Base-by-base conservation (phyloP, 2,888 invertebrate species). In the Deilephila elpenor region DNA sequence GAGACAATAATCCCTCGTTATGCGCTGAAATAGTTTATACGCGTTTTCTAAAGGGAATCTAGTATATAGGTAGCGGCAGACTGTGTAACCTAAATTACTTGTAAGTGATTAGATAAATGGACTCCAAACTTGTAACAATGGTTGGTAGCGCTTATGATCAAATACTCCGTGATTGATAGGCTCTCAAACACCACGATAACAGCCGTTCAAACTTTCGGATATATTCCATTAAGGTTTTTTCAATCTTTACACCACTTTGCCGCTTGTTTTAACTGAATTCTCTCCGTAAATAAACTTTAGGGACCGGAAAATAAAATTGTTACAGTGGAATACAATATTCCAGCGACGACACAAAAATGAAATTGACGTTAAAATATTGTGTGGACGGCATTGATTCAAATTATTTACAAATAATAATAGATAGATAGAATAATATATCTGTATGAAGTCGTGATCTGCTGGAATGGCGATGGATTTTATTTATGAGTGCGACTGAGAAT, bases 41-140 rank as follows among this genome's bases (percentile, higher is more conserved):
- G 11, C 3, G 20, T 37, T 20, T 37, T 19, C 5, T 64, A 29
- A 32, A 61, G 29, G 7, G 60, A 29, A 61, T 32, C 61, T 29
- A 20, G 64, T 64, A 44, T 37, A 44, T 20, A 64, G 73, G 3
- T 72, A 72, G 73, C 73, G 73, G 20, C 34, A 6, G n/a, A 34
- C 5, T 44, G 1, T 5, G 19, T 37, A 64, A 64, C n/a, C n/a
- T 64, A 64, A 64, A 64, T 64, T n/a, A 64, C 78, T 78, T 78
- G 77, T 82, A 84, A 32, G 5, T 5, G 5, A 86, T 85, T 84
- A 85, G 77, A 80, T 81, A 79, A 81, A 82, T 79, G 79, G 79
- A 77, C 78, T 80, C 76, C 78, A 76, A 83, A 83, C 72, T 78
- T 74, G 75, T 75, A 76, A 83, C 80, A 56, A 72, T 80, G 79